These are phyloP conservation scores for Drosophila grimshawi DNA, from an alignment of 1,140 invertebrate genomes.

Conservation along the genomic window DNA sequence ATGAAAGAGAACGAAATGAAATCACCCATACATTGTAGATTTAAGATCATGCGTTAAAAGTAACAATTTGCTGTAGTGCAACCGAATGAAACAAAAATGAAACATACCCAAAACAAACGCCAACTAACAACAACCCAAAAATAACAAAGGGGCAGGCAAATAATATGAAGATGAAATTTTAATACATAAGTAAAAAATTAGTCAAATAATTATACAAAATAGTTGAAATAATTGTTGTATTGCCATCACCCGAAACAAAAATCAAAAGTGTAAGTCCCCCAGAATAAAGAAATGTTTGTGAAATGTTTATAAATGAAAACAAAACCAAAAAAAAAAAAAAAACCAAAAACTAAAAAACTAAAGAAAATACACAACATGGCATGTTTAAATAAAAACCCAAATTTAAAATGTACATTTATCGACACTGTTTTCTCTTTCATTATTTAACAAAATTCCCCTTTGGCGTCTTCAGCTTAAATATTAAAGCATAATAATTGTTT, in stretches of 20 bases:
- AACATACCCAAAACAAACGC: conserved; percentile 42
- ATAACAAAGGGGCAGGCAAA: conserved; percentile 30
- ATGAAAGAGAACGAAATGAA: conserved; percentile 19
- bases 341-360: conserved; percentile 32
- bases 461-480: background rate
- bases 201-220: conserved; percentile 79
- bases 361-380: conserved; percentile 36
- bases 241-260: conserved; percentile 62
- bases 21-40: conserved; percentile 23
- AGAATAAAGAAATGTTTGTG: conserved; percentile 72
- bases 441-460: background rate
- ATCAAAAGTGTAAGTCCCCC: conserved; percentile 71
- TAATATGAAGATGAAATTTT: conserved; percentile 22
- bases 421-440: background rate
- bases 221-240: conserved; percentile 82
- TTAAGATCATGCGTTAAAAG: conserved; percentile 54
- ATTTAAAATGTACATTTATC: conserved; percentile 35
- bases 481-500: background rate
- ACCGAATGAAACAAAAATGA: conserved; percentile 38
- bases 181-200: conserved; percentile 55
- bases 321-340: conserved; percentile 19
- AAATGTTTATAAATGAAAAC: conserved; percentile 80
- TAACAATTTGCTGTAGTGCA: conserved; percentile 55
- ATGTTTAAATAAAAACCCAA: conserved; percentile 59
- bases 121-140: conserved; percentile 49